Evolutionary conservation across 2,888 invertebrate species (phyloP).

Genomic region (Capitulum mitella): DNA sequence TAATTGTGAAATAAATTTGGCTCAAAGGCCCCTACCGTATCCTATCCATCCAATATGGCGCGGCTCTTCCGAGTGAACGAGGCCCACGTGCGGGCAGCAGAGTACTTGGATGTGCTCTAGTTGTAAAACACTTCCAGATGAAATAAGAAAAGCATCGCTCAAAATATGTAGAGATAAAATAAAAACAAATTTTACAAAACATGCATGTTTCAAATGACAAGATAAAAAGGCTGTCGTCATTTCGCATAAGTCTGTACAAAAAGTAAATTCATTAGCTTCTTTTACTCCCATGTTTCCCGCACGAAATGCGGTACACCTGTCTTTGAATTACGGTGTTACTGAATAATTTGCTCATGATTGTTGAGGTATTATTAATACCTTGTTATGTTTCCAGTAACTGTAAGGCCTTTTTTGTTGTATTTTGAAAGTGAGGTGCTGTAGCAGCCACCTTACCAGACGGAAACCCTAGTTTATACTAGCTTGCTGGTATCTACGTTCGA

Average conservation of each 20-base stretch:
- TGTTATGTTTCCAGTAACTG: too few relatives aligned
- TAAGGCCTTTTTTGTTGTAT: neutral
- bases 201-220: too few relatives aligned
- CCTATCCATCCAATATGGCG: slow-evolving; percentile 18
- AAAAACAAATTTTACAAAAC: too few relatives aligned
- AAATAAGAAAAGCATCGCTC: neutral
- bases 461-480: neutral
- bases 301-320: too few relatives aligned
- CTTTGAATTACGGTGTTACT: too few relatives aligned
- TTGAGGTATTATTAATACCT: too few relatives aligned
- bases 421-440: neutral
- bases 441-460: neutral
- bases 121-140: neutral
- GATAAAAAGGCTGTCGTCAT: too few relatives aligned
- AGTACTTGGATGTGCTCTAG: neutral
- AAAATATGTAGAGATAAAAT: neutral
- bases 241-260: too few relatives aligned
- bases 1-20: neutral
- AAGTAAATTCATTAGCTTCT: too few relatives aligned
- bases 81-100: neutral
- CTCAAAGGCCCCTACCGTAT: neutral
- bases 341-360: too few relatives aligned
- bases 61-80: neutral
- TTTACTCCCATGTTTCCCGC: too few relatives aligned
- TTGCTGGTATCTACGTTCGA: too few relatives aligned